Percentiles rank a stretch among this genome's conserved stretches.
phyloP scores from a whole-genome alignment of 2,797 vertebrate genomes.

The Danio albolineatus region DNA sequence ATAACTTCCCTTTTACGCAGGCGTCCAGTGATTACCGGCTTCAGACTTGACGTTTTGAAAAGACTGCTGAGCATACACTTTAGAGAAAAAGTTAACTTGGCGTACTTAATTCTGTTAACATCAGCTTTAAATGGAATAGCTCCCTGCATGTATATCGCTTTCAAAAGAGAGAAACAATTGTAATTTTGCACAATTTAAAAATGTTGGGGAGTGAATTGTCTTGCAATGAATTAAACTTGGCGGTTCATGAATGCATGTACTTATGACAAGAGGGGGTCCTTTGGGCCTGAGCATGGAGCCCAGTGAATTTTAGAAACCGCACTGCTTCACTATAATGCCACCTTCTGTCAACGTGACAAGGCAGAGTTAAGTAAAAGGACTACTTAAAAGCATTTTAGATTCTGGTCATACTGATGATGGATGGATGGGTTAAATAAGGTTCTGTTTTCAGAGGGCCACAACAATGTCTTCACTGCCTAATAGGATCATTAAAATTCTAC shows the following conservation, averaged over 20 bases:
- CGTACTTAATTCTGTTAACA: conserved; percentile 43
- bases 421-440: conserved; percentile 14
- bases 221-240: conserved; percentile 32
- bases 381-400: conserved; percentile 9
- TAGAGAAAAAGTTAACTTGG: conserved; percentile 23
- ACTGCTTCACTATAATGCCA: neutral
- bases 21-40: conserved; percentile 41
- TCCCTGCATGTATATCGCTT: conserved; percentile 48
- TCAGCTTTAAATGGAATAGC: conserved; percentile 29
- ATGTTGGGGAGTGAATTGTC: conserved; percentile 40
- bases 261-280: neutral
- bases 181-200: conserved; percentile 33
- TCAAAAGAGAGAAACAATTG: conserved; percentile 42
- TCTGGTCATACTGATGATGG: conserved; percentile 14
- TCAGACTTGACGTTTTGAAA: conserved; percentile 42
- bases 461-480: neutral
- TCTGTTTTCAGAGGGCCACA: conserved; percentile 5
- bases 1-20: conserved; percentile 43
- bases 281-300: neutral
- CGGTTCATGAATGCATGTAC: neutral
- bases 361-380: neutral
- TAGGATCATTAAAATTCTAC: conserved; percentile 7
- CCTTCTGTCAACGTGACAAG: neutral
- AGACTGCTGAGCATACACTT: conserved; percentile 34
- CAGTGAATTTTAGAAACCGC: neutral